Evolutionary conservation across 1,140 invertebrate species (phyloP).

Genomic region (Idris sp.): DNA sequence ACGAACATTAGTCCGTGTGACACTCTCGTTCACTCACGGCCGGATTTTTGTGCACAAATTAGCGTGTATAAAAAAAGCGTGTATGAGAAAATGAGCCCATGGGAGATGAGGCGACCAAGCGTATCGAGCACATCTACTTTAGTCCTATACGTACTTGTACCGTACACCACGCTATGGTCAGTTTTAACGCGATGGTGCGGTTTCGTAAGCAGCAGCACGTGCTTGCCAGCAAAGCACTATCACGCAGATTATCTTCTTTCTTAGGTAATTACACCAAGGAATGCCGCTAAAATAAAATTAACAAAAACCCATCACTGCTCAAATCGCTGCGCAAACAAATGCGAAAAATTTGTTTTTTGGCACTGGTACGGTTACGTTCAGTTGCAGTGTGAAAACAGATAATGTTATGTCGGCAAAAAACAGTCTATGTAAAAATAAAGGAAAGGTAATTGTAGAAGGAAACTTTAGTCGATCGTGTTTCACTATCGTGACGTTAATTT

Average conservation of each 20-base stretch:
- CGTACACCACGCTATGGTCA: slow-evolving; percentile 25
- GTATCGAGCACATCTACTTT: slow-evolving; percentile 40
- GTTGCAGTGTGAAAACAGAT: too few species aligned
- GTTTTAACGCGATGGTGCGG: slow-evolving; percentile 39
- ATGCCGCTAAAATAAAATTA: slow-evolving; percentile 40
- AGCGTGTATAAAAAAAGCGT: slow-evolving; percentile 30
- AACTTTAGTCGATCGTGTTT: not conserved
- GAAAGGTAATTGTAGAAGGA: slow-evolving; percentile 3
- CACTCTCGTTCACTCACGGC: slow-evolving; percentile 18
- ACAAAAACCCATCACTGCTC: slow-evolving; percentile 24
- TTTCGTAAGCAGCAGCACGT: slow-evolving; percentile 58
- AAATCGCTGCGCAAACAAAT: slow-evolving; percentile 26
- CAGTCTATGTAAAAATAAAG: too few species aligned
- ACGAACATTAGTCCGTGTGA: slow-evolving; percentile 24
- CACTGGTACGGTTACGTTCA: slow-evolving; percentile 9
- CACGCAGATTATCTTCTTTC: slow-evolving; percentile 53
- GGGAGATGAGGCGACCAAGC: slow-evolving; percentile 38
- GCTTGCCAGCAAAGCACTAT: slow-evolving; percentile 50
- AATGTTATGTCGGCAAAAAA: slow-evolving; percentile 18
- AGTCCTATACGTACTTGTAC: slow-evolving; percentile 27
- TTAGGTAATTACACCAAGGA: slow-evolving; percentile 48
- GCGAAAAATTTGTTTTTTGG: slow-evolving; percentile 25
- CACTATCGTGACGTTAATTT: not conserved
- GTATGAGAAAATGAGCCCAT: slow-evolving; percentile 27
- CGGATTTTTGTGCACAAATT: slow-evolving; percentile 28